Evolutionary conservation across 2,113 vertebrate species (phyloP), one percentile per base, ranked within the genome.

Genomic region (Epinephelus lanceolatus): DNA sequence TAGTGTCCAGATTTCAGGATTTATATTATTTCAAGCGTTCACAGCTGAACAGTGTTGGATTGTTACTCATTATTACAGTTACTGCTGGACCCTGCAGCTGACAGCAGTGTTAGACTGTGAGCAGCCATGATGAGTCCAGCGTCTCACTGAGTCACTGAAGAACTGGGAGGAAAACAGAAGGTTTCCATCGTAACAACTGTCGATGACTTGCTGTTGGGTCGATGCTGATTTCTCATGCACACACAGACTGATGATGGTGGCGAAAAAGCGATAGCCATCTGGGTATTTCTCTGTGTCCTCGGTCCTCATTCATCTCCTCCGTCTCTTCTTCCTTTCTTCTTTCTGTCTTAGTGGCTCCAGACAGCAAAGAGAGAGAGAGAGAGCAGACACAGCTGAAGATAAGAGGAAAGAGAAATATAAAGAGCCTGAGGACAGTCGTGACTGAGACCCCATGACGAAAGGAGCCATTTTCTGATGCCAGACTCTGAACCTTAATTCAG

Each of bases 401-500:
- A 76, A 89, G 73, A 84, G 61, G 45, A 49, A 70, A 47, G 49
- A 70, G 60, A 53, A 63, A 82, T 21, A 59, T 23, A 75, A 30
- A 60, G 71, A 83, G 85, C 70, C 76, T 14, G 3, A 83, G 73
- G 81, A 88, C 42, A 40, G 37, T 75, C 80, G 66, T 78, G 53
- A 83, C 80, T 12, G 69, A 86, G 75, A 79, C 25, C 37, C 37
- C 25, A 17, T 59, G 27, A 78, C 40, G 53, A 85, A 72, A 59
- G 40, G 30, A 79, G 70, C 5, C 30, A 27, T 71, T 84, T 76
- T 74, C 57, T 71, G 53, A 77, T 70, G 77, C 40, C 56, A 74
- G 30, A 83, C 30, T 77, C 61, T 47, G 37, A 62, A 61, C 47
- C 21, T 56, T 60, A 81, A 69, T 69, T 83, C 51, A 69, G 72